These are phyloP conservation scores for Tiphia femorata DNA, from an alignment of 2,888 invertebrate species.

Conservation along the genomic window DNA sequence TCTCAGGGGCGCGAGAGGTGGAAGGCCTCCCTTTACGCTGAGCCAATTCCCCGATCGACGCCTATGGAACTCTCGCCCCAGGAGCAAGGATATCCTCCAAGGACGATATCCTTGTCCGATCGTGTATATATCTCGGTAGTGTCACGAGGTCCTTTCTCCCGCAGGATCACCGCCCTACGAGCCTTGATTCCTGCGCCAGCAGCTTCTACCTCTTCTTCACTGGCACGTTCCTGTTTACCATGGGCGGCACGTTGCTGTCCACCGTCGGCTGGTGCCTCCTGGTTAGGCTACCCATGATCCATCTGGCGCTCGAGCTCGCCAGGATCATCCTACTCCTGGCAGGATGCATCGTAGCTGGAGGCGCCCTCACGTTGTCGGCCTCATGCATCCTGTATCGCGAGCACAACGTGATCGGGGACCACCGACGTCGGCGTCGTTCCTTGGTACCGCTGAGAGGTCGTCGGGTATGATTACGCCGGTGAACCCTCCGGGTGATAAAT, in stretches of 20 bases:
- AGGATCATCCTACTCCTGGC: constrained; percentile 39
- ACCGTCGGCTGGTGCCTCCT: constrained; percentile 35
- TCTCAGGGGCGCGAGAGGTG: no score
- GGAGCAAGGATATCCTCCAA: no score
- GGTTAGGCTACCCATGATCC: constrained; percentile 41
- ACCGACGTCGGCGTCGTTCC: constrained; percentile 11
- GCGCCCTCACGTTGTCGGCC: constrained; percentile 37
- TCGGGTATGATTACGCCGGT: no score
- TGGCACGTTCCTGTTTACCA: constrained; percentile 37
- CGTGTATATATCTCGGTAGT: no score
- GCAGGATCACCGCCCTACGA: constrained; percentile 18
- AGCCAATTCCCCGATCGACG: no score
- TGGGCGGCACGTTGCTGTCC: constrained; percentile 38
- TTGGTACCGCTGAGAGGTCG: constrained; percentile 32
- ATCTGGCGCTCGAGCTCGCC: constrained; percentile 31
- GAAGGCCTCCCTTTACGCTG: no score
- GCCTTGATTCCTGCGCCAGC: constrained; percentile 3
- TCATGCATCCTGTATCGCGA: constrained; percentile 44
- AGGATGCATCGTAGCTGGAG: constrained; percentile 33
- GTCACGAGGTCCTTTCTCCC: constrained; percentile 13
- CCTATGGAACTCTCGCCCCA: no score
- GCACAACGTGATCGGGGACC: constrained; percentile 42
- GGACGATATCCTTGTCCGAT: no score
- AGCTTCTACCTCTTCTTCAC: constrained; percentile 31
- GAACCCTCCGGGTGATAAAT: no score